Conservation (phyloP, 2,797 vertebrate genomes). For the Sarcoramphus papa region DNA sequence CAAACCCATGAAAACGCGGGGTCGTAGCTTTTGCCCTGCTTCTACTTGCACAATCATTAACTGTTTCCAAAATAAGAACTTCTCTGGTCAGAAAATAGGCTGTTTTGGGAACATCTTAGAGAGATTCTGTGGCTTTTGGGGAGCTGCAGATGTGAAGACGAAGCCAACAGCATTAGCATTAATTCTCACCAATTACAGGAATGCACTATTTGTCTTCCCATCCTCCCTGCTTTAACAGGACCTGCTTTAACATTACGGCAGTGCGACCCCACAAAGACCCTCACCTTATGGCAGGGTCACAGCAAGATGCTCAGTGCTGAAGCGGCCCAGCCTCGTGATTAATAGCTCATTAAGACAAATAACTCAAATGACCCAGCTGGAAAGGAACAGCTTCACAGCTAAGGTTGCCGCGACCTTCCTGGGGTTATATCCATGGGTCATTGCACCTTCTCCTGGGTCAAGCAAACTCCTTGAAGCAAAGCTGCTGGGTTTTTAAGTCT, state of each 20-base stretch:
- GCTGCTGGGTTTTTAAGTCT: not conserved
- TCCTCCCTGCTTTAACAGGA: not conserved
- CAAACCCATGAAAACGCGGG: fast-evolving
- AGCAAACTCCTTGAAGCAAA: not conserved
- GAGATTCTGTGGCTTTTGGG: not conserved
- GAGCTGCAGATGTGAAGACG: not conserved
- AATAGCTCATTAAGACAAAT: not conserved
- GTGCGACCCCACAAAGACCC: not conserved
- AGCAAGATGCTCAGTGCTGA: not conserved
- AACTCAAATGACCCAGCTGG: not conserved
- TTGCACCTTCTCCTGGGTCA: not conserved
- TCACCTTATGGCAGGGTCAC: not conserved
- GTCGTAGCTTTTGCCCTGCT: not conserved
- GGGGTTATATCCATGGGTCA: not conserved
- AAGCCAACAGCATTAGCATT: too few species aligned
- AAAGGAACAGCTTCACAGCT: not conserved
- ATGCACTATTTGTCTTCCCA: not conserved
- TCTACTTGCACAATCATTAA: fast-evolving
- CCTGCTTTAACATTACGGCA: too few species aligned
- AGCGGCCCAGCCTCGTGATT: not conserved
- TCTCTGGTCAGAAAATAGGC: not conserved
- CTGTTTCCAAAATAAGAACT: not conserved
- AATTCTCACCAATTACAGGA: not conserved
- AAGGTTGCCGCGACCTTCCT: not conserved
- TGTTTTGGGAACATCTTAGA: not conserved